Evolutionary conservation across 2,797 vertebrate genomes (phyloP).

Genomic region (Peromyscus aztecus): DNA sequence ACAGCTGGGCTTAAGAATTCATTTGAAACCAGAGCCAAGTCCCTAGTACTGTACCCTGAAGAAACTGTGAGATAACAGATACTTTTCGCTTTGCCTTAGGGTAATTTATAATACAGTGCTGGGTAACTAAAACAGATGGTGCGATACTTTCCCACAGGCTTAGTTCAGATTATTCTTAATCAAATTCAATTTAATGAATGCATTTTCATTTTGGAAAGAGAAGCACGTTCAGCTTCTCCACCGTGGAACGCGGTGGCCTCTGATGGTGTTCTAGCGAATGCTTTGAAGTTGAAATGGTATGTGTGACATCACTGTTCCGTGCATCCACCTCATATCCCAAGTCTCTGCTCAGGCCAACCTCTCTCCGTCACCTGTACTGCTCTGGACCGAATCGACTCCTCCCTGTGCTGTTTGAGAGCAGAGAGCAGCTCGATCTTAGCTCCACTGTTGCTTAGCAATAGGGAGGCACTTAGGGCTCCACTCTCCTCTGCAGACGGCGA

Average conservation of each 20-base stretch:
- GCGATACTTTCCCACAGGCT: neutral
- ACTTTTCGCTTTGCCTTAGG: neutral
- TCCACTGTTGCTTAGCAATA: slow-evolving; percentile 85
- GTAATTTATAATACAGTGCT: neutral
- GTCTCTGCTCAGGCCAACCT: slow-evolving; percentile 49
- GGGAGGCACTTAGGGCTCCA: slow-evolving; percentile 67
- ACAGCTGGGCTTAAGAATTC: neutral
- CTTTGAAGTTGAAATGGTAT: neutral
- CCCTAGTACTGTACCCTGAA: neutral
- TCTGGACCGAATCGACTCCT: slow-evolving; percentile 75
- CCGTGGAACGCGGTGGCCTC: neutral
- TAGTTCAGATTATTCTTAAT: slow-evolving; percentile 27
- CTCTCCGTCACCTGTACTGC: slow-evolving; percentile 68
- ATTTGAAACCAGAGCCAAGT: neutral
- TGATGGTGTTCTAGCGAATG: neutral
- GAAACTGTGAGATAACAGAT: neutral
- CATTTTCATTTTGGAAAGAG: slow-evolving; percentile 50
- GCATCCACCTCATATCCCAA: slow-evolving; percentile 64
- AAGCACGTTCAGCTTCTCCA: neutral
- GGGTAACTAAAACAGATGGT: neutral
- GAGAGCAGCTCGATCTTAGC: slow-evolving; percentile 79
- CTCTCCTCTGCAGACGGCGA: slow-evolving; percentile 59
- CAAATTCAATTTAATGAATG: neutral
- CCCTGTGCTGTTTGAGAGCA: slow-evolving; percentile 71
- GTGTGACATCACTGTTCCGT: slow-evolving; percentile 56